Evolutionary conservation across 2,888 invertebrate genomes (phyloP).

Genomic region (Sminthurinus aureus): DNA sequence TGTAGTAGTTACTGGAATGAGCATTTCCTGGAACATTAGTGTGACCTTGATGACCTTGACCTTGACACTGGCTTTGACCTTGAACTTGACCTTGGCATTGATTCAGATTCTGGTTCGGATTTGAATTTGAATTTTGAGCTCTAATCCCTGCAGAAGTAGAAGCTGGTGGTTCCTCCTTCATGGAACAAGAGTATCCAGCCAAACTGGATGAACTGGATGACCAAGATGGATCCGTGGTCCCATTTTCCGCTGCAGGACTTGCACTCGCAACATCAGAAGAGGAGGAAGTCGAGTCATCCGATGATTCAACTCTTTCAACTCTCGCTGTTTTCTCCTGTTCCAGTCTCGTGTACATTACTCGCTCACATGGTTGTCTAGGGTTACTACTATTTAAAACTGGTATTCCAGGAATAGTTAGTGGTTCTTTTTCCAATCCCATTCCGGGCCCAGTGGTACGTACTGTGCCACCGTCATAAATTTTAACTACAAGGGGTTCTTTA

Average conservation of each 20-base stretch:
- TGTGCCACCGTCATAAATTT: slow-evolving; percentile 50
- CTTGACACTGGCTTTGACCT: slow-evolving; percentile 6
- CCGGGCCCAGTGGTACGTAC: slow-evolving; percentile 42
- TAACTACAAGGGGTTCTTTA: slow-evolving; percentile 50
- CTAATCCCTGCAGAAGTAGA: not conserved
- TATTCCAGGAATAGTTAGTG: no score
- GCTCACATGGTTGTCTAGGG: slow-evolving; percentile 36
- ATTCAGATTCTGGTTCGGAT: not conserved
- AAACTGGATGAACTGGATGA: slow-evolving; percentile 55
- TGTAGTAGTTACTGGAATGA: slow-evolving; percentile 1
- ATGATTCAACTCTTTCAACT: slow-evolving; percentile 56
- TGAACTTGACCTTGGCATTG: slow-evolving; percentile 6
- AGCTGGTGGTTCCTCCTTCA: slow-evolving; percentile 43
- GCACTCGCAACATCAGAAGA: slow-evolving; percentile 56
- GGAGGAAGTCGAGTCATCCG: slow-evolving; percentile 57
- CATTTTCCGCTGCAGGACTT: slow-evolving; percentile 57
- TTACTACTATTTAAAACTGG: no score
- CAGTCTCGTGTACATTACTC: slow-evolving; percentile 50
- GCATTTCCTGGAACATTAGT: no score
- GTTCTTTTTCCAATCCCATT: no score
- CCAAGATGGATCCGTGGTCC: slow-evolving; percentile 59
- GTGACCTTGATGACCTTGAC: slow-evolving; percentile 6
- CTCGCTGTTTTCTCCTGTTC: slow-evolving; percentile 55
- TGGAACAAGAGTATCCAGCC: slow-evolving; percentile 50
- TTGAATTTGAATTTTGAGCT: not conserved